These are phyloP conservation scores for Drosophila athabasca DNA, from an alignment of 1,140 invertebrate species.

Conservation along the genomic window DNA sequence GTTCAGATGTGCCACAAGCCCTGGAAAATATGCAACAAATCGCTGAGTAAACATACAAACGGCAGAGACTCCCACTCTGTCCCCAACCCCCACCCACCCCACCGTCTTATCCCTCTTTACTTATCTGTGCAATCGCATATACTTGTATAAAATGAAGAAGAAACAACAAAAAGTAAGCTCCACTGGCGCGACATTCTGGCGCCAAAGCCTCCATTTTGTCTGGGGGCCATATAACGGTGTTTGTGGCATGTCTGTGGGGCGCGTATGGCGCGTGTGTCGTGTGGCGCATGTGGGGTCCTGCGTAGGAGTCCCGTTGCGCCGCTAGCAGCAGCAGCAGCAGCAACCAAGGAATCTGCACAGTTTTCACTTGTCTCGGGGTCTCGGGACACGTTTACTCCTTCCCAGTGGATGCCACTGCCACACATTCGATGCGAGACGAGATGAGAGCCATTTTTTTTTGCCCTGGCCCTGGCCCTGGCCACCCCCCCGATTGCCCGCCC, in stretches of 20 bases:
- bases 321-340: constrained; percentile 1
- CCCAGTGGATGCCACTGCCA: not conserved
- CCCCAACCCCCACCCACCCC: not conserved
- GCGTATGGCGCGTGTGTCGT: not conserved
- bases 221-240: constrained; percentile 65
- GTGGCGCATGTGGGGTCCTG: constrained; percentile 52
- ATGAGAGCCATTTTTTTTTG: too few relatives aligned
- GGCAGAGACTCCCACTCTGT: too few relatives aligned
- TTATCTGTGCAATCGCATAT: constrained; percentile 38
- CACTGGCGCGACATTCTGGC: constrained; percentile 81
- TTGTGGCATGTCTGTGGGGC: constrained; percentile 5
- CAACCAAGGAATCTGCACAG: constrained; percentile 65
- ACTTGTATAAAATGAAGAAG: constrained; percentile 44
- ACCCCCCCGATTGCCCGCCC: not conserved
- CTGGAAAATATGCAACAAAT: constrained; percentile 6
- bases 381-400: constrained; percentile 53
- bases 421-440: too few relatives aligned
- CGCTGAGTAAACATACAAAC: constrained; percentile 15
- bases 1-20: not conserved
- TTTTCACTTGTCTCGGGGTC: constrained; percentile 62
- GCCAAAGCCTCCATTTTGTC: constrained; percentile 82
- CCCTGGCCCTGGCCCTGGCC: too few relatives aligned
- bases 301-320: constrained; percentile 60
- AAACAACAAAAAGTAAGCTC: constrained; percentile 45
- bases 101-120: not conserved